A percentile compares a stretch with the other conserved stretches of the same genome.
Conservation (phyloP, 2,797 vertebrate species). For the Enteromius trimaculatus region DNA sequence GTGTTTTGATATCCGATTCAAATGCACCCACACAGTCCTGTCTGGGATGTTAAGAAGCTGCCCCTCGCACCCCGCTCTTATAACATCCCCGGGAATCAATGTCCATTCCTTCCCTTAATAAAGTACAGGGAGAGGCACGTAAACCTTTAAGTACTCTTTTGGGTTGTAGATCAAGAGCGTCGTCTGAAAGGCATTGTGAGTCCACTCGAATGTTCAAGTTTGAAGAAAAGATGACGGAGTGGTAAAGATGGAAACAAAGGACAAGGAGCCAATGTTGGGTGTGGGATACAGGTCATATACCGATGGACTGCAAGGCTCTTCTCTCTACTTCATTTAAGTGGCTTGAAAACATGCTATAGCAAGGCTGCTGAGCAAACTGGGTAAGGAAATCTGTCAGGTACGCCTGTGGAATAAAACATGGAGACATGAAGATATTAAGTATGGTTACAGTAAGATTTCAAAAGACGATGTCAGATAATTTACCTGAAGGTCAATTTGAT, state of each 20-base stretch:
- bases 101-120: slow-evolving; percentile 44
- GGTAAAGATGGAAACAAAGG: slow-evolving; percentile 45
- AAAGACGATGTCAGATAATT: slow-evolving; percentile 30
- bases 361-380: slow-evolving; percentile 97
- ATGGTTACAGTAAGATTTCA: background rate
- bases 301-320: slow-evolving; percentile 91
- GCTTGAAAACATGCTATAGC: slow-evolving; percentile 94
- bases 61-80: slow-evolving; percentile 10
- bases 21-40: slow-evolving; percentile 17
- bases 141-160: slow-evolving; percentile 34
- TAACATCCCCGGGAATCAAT: slow-evolving; percentile 42
- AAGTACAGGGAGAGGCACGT: slow-evolving; percentile 12
- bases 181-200: slow-evolving; percentile 30
- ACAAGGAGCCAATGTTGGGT: slow-evolving; percentile 41
- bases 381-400: slow-evolving; percentile 97
- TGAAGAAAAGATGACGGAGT: slow-evolving; percentile 45
- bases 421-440: background rate
- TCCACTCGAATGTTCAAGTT: slow-evolving; percentile 45
- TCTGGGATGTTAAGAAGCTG: slow-evolving; percentile 41
- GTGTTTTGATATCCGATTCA: slow-evolving; percentile 32
- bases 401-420: slow-evolving; percentile 75
- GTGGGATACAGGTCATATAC: slow-evolving; percentile 80
- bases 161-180: slow-evolving; percentile 27
- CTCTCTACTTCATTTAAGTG: slow-evolving; percentile 93
- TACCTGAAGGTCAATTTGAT: slow-evolving; percentile 97